These are phyloP conservation scores for Holothuria leucospilota DNA, from an alignment of 53 echinoderm and acorn worm genomes.

Conservation along the genomic window DNA sequence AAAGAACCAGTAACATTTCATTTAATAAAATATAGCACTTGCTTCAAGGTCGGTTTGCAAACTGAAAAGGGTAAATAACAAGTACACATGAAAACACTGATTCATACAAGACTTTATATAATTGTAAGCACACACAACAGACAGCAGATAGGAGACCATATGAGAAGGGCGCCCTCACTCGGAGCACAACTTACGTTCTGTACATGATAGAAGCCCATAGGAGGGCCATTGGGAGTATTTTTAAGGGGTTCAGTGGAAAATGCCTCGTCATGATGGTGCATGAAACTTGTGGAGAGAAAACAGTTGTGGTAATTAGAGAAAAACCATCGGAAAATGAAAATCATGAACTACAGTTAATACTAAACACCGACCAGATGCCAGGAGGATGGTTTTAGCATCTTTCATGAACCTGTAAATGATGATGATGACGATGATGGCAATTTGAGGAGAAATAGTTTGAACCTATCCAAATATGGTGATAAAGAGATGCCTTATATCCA, in stretches of 20 bases:
- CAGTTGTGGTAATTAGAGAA: not conserved
- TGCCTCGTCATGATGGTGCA: constrained; percentile 89
- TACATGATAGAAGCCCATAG: constrained; percentile 89
- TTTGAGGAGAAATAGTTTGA: too few species aligned
- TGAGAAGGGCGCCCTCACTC: not conserved
- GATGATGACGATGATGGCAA: too few species aligned
- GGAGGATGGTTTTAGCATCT: too few species aligned
- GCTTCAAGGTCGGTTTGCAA: too few species aligned
- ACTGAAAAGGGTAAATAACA: not conserved
- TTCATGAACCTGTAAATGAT: too few species aligned
- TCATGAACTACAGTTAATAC: too few species aligned
- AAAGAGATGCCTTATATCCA: too few species aligned
- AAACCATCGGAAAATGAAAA: too few species aligned
- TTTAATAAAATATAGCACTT: too few species aligned
- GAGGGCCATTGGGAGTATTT: constrained; percentile 79
- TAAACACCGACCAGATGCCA: too few species aligned
- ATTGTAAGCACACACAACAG: constrained; percentile 32
- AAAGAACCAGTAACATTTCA: too few species aligned
- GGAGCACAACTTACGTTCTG: constrained; percentile 89
- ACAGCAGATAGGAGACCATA: not conserved
- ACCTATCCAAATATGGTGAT: too few species aligned
- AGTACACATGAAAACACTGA: constrained; percentile 2
- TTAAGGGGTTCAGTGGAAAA: constrained; percentile 97
- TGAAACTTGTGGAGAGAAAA: constrained; percentile 68
- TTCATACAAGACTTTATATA: not conserved